Evolutionary conservation across 2,797 vertebrate species (phyloP).

Genomic region (Phoebastria nigripes): DNA sequence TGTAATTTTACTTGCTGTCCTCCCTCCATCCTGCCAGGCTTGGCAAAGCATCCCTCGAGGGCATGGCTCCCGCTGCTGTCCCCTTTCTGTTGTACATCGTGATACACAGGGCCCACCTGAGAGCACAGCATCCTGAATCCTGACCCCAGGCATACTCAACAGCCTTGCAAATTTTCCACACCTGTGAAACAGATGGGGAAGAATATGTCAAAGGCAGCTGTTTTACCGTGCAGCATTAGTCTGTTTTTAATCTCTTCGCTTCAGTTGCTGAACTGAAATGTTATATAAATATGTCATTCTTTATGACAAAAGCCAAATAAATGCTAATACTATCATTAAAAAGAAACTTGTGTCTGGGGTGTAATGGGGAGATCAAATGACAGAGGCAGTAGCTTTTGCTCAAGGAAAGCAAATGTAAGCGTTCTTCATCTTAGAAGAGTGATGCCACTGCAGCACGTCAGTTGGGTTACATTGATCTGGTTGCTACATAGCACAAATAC

Average conservation of each 20-base stretch:
- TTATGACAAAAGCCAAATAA: constrained; percentile 46
- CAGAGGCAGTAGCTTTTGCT: not conserved
- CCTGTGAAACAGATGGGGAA: not conserved
- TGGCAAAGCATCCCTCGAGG: accelerated
- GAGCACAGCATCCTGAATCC: not conserved
- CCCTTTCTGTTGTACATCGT: accelerated
- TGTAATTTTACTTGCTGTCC: not conserved
- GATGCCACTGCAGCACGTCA: not conserved
- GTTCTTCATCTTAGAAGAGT: not conserved
- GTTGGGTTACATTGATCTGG: not conserved
- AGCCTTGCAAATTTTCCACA: not conserved
- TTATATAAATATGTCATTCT: constrained; percentile 39
- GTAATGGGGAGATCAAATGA: not conserved
- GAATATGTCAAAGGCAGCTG: not conserved
- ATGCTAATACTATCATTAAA: constrained; percentile 36
- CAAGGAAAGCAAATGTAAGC: not conserved
- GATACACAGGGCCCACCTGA: no score
- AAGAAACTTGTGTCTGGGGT: not conserved
- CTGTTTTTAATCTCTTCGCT: not conserved
- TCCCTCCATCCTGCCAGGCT: not conserved
- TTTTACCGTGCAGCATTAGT: not conserved
- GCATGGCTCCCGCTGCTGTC: accelerated
- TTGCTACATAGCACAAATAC: not conserved
- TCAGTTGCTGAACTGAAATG: constrained; percentile 4
- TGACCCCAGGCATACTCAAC: not conserved